Conservation (phyloP, 2,888 invertebrate species). For the Lamellibrachia columna region DNA sequence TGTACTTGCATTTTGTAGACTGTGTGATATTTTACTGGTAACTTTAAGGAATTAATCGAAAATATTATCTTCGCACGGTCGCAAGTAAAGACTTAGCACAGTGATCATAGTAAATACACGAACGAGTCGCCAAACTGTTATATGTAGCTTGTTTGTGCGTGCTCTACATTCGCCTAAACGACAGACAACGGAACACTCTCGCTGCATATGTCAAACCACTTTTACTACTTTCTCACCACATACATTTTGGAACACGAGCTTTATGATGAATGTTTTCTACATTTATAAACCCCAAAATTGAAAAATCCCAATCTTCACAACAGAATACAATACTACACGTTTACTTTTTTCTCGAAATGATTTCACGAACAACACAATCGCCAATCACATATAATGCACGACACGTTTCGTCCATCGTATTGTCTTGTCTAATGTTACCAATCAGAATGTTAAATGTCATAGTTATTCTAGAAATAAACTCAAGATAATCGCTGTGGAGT, state of each 20-base stretch:
- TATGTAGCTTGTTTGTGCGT: background rate
- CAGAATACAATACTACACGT: background rate
- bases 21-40: background rate
- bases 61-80: background rate
- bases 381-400: background rate
- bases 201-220: background rate
- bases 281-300: background rate
- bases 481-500: background rate
- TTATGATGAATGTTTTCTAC: background rate
- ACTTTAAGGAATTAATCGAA: background rate
- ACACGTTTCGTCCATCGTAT: background rate
- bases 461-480: background rate
- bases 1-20: background rate
- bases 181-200: background rate
- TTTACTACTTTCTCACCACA: background rate
- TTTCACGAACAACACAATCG: background rate
- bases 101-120: background rate
- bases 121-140: background rate
- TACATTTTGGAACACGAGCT: background rate
- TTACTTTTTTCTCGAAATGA: background rate
- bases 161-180: background rate
- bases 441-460: background rate
- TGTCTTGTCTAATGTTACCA: background rate
- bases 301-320: background rate
- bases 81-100: background rate